phyloP scores from a whole-genome alignment of 2,113 vertebrate genomes.

The Eptesicus fuscus region DNA sequence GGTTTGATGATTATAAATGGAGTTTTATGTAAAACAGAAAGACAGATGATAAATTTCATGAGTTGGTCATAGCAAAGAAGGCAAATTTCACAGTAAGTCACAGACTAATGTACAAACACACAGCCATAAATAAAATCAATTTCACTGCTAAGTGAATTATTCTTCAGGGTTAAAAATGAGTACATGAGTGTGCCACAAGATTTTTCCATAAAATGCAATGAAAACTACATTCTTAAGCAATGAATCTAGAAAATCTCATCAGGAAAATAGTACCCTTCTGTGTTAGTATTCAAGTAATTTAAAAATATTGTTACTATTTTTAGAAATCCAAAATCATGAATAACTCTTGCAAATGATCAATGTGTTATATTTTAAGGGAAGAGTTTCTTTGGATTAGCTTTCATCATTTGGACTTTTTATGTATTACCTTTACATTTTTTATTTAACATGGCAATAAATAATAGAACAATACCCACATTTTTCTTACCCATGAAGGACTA shows the following conservation, averaged over 20 bases:
- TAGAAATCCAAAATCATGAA: background rate
- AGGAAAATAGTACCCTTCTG: background rate
- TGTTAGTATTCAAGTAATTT: background rate
- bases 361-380: constrained; percentile 33
- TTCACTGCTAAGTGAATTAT: constrained; percentile 69
- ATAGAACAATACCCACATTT: background rate
- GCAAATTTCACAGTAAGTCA: constrained; percentile 80
- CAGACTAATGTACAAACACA: constrained; percentile 71
- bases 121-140: constrained; percentile 75
- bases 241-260: constrained; percentile 19
- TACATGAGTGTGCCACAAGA: background rate
- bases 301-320: background rate
- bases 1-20: constrained; percentile 45
- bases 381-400: background rate
- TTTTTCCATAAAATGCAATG: background rate
- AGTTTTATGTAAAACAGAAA: constrained; percentile 72
- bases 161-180: constrained; percentile 41
- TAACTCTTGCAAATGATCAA: constrained; percentile 19
- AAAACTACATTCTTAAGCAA: constrained; percentile 35
- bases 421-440: background rate
- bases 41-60: constrained; percentile 80
- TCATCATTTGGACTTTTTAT: background rate
- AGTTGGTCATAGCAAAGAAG: constrained; percentile 77
- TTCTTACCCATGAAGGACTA: constrained; percentile 1
- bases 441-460: constrained; percentile 38